These are phyloP conservation scores for Choreutis nemorana DNA, from an alignment of 2,888 invertebrate species.

Conservation along the genomic window DNA sequence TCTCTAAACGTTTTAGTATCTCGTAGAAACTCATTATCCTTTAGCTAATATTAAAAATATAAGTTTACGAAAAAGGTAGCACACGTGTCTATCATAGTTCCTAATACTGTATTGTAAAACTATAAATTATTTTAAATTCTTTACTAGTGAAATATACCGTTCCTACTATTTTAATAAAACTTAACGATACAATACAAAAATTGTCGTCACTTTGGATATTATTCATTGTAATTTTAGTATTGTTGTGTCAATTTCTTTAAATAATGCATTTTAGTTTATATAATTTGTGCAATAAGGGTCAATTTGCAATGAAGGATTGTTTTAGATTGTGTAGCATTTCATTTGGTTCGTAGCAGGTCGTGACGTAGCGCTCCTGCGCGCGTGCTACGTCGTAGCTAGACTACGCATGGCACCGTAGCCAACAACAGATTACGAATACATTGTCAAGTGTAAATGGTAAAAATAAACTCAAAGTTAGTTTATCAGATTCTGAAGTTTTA, in stretches of 20 bases:
- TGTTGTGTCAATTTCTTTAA: too few species aligned
- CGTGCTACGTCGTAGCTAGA: constrained; percentile 57
- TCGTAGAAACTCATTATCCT: constrained; percentile 21
- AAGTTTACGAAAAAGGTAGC: constrained; percentile 53
- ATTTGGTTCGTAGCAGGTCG: constrained; percentile 29
- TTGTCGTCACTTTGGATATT: too few species aligned
- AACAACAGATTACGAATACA: constrained; percentile 65
- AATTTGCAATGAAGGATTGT: too few species aligned
- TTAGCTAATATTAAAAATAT: constrained; percentile 47
- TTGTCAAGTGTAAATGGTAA: constrained; percentile 70
- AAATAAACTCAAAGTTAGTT: constrained; percentile 70
- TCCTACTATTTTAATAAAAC: constrained; percentile 63
- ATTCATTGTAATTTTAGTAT: too few species aligned
- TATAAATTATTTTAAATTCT: constrained; percentile 60
- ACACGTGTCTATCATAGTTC: constrained; percentile 63
- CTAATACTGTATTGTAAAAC: constrained; percentile 64
- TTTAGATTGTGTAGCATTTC: neutral
- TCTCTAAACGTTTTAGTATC: constrained; percentile 29
- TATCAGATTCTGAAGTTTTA: constrained; percentile 63
- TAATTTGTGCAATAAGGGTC: too few species aligned
- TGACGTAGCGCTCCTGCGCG: constrained; percentile 35
- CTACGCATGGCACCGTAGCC: constrained; percentile 49
- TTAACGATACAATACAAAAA: too few species aligned
- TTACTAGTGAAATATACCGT: constrained; percentile 65
- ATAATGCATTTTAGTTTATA: too few species aligned